Base-by-base conservation (phyloP, 2,113 vertebrate species). In the Nothocercus nigrocapillus region DNA sequence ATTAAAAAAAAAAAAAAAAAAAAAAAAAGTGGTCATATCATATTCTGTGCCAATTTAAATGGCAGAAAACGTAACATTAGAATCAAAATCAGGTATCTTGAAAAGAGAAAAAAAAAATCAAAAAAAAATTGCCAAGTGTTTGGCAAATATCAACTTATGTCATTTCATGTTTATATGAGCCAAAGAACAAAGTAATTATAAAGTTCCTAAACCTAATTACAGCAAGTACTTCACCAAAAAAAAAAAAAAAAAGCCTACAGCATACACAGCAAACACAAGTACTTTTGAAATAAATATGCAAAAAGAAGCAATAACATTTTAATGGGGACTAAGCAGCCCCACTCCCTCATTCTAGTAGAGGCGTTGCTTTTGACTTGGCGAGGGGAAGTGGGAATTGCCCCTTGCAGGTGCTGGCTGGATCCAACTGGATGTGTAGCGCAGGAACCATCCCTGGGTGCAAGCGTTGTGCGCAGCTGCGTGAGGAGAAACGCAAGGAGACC, bases 271-370 rank as follows among this genome's bases (percentile, higher is more conserved):
- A 19, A 72, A 34, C 12, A 53, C 7, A 5, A 94, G 28, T 14
- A 61, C 21, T 76, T 88, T 17, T 58, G 34, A 92, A 88, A 82
- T 68, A 72, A 90, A 58, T 77, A 80, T 56, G 38, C 59, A 73
- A 76, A 34, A 76, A 70, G 25, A 27, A 77, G 9, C 6, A 68
- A 34, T 28, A 64, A 9, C 7, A 47, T 62, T 92, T 56, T 92
- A 61, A 73, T 74, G 69, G 80, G 25, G 80, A 47, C 8, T 40
- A 72, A 63, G 28, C 6, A 42, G n/a, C n/a, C 8, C 51, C 61
- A 11, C 72, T 90, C 36, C 15, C 5, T 56, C 5, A 68, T 61
- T 14, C 49, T 20, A 16, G 45, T 20, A 47, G 45, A 19, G 45
- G 45, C 36, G 36, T 36, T 36, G 36, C 36, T 36, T 36, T 36